Evolutionary conservation across 2,797 vertebrate species (phyloP).

Genomic region (Phaenicophaeus curvirostris): DNA sequence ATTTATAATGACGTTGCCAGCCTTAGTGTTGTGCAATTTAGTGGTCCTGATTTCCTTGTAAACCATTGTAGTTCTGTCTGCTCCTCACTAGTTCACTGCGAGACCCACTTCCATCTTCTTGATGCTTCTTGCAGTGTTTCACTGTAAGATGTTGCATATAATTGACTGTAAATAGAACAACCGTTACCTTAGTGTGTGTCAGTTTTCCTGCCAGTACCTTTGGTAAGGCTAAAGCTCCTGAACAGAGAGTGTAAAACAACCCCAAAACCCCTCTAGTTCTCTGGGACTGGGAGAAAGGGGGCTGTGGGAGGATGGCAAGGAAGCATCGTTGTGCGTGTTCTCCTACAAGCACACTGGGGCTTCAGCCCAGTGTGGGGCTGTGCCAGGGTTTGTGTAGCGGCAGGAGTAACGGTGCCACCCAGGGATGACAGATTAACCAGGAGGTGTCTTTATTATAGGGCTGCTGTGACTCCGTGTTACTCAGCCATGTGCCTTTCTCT

Average conservation of each 20-base stretch:
- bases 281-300: background rate
- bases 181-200: background rate
- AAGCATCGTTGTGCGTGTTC: fast-evolving
- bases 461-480: fast-evolving
- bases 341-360: fast-evolving
- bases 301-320: background rate
- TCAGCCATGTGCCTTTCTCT: background rate
- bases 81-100: background rate
- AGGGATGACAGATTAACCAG: background rate
- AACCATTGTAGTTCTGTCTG: background rate
- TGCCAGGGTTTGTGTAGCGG: background rate
- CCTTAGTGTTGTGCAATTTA: background rate
- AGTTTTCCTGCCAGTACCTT: background rate
- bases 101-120: background rate
- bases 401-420: fast-evolving
- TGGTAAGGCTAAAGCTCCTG: background rate
- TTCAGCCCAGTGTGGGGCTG: background rate
- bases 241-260: background rate
- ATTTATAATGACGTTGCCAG: background rate
- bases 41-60: background rate
- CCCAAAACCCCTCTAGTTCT: background rate
- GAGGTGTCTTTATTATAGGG: background rate
- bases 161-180: background rate
- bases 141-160: background rate
- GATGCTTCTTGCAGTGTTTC: background rate